Base-by-base conservation (phyloP, 2,797 vertebrate species). In the Pipistrellus pipistrellus region DNA sequence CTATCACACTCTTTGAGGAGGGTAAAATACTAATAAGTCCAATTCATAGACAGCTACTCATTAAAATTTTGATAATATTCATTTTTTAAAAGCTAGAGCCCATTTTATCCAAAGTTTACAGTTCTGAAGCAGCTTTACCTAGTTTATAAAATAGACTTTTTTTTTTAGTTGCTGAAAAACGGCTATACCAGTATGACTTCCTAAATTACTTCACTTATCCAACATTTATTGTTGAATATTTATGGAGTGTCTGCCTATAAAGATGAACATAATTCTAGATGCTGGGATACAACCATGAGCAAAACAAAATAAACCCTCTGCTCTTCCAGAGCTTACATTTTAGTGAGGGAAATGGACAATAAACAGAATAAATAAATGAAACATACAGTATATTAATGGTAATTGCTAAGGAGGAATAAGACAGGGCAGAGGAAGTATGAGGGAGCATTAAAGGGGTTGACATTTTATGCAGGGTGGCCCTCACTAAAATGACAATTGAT, bases 31-130 rank as follows among this genome's bases (percentile, higher is more conserved):
- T 85, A 76, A 8, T 84, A 90, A 90, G 15, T 57, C 46, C 91
- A 59, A 84, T 81, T 62, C 20, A 55, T 82, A n/a, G 85, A 91
- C 2, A 80, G 25, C 30, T 83, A 48, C 77, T 94, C 23, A 81
- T 92, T 41, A 88, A 72, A 73, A 71, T 59, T 87, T 96, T 94
- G 25, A 72, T 75, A 88, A 44, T 90, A 69, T 44, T 83, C 20
- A 30, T 66, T 85, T 86, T 86, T 68, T 48, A 64, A 89, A 80
- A 90, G 78, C 18, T 77, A 84, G 21, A 95, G 23, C 44, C 5
- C 23, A 25, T 87, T 75, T 86, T 87, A 69, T 17, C 62, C 8
- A 44, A 57, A 21, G 73, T 84, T 82, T 18, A 59, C 1, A n/a
- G 48, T 95, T 95, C 35, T 77, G 64, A 91, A 88, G 75, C 48